Evolutionary conservation across 1,140 invertebrate genomes (phyloP).

Genomic region (Temnothorax longispinosus): DNA sequence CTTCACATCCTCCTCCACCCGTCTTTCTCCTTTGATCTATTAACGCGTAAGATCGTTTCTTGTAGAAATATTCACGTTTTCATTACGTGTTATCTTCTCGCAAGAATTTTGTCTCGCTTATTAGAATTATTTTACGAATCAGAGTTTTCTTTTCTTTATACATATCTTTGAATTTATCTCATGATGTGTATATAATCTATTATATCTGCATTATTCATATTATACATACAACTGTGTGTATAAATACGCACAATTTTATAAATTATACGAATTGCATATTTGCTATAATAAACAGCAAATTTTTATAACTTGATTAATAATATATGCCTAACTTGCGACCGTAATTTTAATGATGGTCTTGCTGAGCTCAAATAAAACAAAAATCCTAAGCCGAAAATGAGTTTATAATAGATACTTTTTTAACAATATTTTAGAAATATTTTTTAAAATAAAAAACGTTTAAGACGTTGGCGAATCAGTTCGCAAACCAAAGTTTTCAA

Average conservation of each 20-base stretch:
- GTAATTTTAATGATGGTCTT: too few species aligned
- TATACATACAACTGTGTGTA: neutral
- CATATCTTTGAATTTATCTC: neutral
- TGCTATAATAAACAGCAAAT: neutral
- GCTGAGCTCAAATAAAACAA: too few species aligned
- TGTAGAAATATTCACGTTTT: conserved; percentile 2
- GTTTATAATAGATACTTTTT: too few species aligned
- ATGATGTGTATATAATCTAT: neutral
- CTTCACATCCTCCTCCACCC: conserved; percentile 25
- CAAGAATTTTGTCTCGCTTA: neutral
- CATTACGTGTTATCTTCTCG: conserved; percentile 1
- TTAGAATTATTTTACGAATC: neutral
- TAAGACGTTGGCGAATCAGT: too few species aligned
- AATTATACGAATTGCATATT: neutral
- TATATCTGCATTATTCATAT: neutral
- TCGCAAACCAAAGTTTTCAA: too few species aligned
- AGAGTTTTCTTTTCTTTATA: neutral
- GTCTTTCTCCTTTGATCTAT: conserved; percentile 37
- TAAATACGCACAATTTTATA: neutral
- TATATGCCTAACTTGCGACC: too few species aligned
- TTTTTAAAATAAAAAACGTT: too few species aligned
- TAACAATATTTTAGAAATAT: too few species aligned
- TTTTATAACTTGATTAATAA: too few species aligned
- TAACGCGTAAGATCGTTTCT: conserved; percentile 10
- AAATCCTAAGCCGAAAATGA: too few species aligned